These are phyloP conservation scores for Orius laevigatus DNA, from an alignment of 1,140 invertebrate species.

Conservation along the genomic window DNA sequence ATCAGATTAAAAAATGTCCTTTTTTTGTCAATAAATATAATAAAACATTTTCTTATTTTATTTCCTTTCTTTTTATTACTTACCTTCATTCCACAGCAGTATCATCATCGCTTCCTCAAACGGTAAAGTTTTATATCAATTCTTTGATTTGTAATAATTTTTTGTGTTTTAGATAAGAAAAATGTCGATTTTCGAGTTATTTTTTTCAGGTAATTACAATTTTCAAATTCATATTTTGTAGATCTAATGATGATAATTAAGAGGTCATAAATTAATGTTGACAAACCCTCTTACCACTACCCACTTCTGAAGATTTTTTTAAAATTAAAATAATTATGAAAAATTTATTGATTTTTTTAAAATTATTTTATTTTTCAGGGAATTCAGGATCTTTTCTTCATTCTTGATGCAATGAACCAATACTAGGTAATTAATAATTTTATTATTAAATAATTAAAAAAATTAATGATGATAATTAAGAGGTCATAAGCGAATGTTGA, in stretches of 20 bases:
- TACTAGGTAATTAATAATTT: neutral
- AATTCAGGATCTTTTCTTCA: too few species aligned
- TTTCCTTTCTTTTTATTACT: neutral
- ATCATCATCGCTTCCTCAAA: neutral
- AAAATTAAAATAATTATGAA: too few species aligned
- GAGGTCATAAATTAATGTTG: neutral
- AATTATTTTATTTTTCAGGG: too few species aligned
- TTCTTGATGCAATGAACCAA: neutral
- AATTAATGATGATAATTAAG: neutral
- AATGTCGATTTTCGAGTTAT: neutral
- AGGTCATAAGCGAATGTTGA: neutral
- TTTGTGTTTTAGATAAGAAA: neutral
- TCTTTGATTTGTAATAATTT: too few species aligned
- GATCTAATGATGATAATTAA: slow-evolving; percentile 1
- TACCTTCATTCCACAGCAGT: neutral
- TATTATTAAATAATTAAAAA: neutral
- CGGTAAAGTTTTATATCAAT: neutral
- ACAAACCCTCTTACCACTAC: neutral
- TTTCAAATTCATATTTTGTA: too few species aligned
- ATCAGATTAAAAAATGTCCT: slow-evolving; percentile 19
- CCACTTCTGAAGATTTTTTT: neutral
- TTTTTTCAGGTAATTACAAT: too few species aligned
- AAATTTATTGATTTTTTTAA: neutral
- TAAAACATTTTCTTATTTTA: slow-evolving; percentile 9
- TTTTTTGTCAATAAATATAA: slow-evolving; percentile 11